phyloP scores from a whole-genome alignment of 92 coral and sea anemone species.

The Pocillopora grandis region DNA sequence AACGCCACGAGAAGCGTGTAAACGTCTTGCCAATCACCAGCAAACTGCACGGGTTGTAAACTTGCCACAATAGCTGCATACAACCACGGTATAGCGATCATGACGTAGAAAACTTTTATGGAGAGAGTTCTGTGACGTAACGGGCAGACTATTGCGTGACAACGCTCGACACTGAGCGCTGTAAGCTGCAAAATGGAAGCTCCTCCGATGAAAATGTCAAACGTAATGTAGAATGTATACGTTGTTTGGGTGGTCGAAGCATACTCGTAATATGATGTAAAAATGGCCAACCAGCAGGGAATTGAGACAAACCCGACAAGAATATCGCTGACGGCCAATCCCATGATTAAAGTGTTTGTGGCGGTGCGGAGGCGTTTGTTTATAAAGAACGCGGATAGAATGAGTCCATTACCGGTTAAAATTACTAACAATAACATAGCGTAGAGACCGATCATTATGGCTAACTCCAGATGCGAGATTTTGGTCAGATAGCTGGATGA shows the following conservation, averaged over 20 bases:
- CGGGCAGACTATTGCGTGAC: slow-evolving; percentile 87
- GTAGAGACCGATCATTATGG: slow-evolving; percentile 44
- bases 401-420: slow-evolving; percentile 77
- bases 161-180: slow-evolving; percentile 85
- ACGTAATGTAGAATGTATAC: slow-evolving; percentile 76
- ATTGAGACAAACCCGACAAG: slow-evolving; percentile 83
- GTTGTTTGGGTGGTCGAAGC: background rate
- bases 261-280: slow-evolving; percentile 39
- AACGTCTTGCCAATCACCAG: slow-evolving; percentile 56
- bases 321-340: slow-evolving; percentile 81
- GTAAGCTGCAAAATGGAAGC: slow-evolving; percentile 95
- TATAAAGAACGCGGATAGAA: slow-evolving; percentile 64
- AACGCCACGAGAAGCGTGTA: slow-evolving; percentile 71
- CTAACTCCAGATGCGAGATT: slow-evolving; percentile 42
- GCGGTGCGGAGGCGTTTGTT: slow-evolving; percentile 75
- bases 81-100: slow-evolving; percentile 72
- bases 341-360: slow-evolving; percentile 70
- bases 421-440: slow-evolving; percentile 43
- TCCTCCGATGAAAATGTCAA: slow-evolving; percentile 86
- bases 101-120: slow-evolving; percentile 51
- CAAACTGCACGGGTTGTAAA: slow-evolving; percentile 69
- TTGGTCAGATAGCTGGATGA: slow-evolving; percentile 8
- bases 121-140: slow-evolving; percentile 75
- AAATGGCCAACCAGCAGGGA: slow-evolving; percentile 76
- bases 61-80: slow-evolving; percentile 62